Conservation (phyloP, 2,113 vertebrate species). For the Dipodomys ordii region DNA sequence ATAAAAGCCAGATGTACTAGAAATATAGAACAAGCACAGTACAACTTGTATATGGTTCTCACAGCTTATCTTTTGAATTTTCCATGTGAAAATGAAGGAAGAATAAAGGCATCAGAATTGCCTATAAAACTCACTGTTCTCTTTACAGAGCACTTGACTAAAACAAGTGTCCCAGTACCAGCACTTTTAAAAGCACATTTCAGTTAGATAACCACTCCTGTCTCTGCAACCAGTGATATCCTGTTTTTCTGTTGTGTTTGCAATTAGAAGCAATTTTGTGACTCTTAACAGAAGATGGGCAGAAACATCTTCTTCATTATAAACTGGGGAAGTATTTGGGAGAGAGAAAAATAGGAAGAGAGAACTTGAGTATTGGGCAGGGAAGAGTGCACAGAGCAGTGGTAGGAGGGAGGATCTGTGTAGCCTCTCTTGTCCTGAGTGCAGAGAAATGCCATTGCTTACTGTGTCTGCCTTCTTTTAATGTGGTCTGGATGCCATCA, state of each 20-base stretch:
- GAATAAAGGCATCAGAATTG: neutral
- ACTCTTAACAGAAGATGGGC: neutral
- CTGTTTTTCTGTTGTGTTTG: constrained; percentile 9
- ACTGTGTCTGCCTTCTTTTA: neutral
- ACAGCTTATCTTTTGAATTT: neutral
- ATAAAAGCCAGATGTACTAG: neutral
- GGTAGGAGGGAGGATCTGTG: neutral
- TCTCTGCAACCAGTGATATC: neutral
- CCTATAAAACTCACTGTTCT: neutral
- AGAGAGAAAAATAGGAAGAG: neutral
- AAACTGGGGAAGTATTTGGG: neutral
- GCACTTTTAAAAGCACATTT: neutral
- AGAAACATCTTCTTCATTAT: neutral
- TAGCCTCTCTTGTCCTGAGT: neutral
- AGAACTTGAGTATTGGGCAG: neutral
- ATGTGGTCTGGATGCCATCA: neutral
- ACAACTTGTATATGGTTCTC: neutral
- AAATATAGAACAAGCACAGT: neutral
- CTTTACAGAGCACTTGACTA: neutral
- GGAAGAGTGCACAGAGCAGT: neutral
- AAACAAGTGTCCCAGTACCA: neutral
- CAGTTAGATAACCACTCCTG: neutral
- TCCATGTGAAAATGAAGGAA: neutral
- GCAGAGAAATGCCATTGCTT: neutral
- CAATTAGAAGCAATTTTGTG: constrained; percentile 14